Base-by-base conservation (phyloP, 2,113 vertebrate species). In the Epinephelus lanceolatus region DNA sequence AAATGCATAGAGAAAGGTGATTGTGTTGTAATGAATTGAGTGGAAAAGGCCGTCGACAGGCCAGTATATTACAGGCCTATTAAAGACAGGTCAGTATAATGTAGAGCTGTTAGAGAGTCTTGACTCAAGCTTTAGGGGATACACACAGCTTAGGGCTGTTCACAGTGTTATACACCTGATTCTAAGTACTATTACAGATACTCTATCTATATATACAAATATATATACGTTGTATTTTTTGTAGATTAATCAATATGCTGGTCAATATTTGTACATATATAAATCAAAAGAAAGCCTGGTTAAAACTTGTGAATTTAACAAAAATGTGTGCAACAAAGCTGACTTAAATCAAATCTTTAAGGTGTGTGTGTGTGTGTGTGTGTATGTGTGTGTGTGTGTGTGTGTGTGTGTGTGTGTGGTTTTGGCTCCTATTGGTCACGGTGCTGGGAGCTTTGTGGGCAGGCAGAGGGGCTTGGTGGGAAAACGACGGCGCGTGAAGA, bases 1-100 rank as follows among this genome's bases (percentile, higher is more conserved):
- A 72, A 88, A 87, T 78, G 79, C 86, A 71, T n/a, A 76, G 80
- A 82, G 72, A 79, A 83, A 70, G 69, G 68, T 96, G 97, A 99
- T 99, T 99, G 98, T 99, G 97, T 97, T 96, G 96, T 97, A 97
- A 98, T 99, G 98, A 99, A 99, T 96, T 97, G 97, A 97, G 96
- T 96, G 97, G 97, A 97, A 98, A 98, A 98, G 97, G 96, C 97
- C 94, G 95, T 76, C 94, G 96, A 97, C 97, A 97, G 96, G 96
- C 96, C 95, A 96, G 95, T 97, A 97, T 88, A 92, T 92, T 92
- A 90, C 84, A 88, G 87, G 70, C 80, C 85, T 74, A 92, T 97
- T 96, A 96, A 80, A 96, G 96, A 96, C 97, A 97, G 96, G 96
- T 96, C 95, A 96, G 96, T 94, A 97, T 72, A 72, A 82, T 61